Conservation (phyloP, 2,113 vertebrate genomes). For the Lophochroa leadbeateri region DNA sequence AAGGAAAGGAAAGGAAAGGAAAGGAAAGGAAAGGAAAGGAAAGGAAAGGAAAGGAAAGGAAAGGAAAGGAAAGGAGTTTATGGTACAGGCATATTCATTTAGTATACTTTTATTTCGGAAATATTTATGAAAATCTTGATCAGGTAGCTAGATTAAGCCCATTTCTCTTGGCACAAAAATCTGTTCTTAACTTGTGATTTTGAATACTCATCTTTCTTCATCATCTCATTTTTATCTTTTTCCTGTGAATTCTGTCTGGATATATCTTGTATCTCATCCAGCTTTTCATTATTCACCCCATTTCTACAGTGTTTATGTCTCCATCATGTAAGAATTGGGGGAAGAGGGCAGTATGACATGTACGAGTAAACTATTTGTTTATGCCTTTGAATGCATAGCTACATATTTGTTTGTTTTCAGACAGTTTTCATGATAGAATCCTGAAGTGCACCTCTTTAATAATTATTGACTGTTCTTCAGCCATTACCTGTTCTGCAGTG, state of each 20-base stretch:
- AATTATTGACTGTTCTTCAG: background rate
- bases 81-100: background rate
- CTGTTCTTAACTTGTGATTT: background rate
- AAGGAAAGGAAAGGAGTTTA: background rate
- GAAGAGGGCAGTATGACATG: background rate
- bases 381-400: background rate
- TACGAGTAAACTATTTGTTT: background rate
- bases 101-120: background rate
- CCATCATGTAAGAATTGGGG: background rate
- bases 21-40: no score
- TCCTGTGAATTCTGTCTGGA: background rate
- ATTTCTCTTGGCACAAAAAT: background rate
- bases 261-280: background rate
- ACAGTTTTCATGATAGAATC: background rate
- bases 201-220: background rate
- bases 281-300: background rate
- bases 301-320: background rate
- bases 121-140: background rate
- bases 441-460: background rate
- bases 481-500: background rate
- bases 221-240: background rate
- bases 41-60: background rate
- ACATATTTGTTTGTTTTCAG: background rate
- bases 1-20: no score
- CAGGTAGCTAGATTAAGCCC: background rate